A percentile compares a stretch with the other conserved stretches of the same genome.
These are phyloP conservation scores for Heteromurus nitidus DNA, from an alignment of 2,888 invertebrate genomes.

Conservation along the genomic window DNA sequence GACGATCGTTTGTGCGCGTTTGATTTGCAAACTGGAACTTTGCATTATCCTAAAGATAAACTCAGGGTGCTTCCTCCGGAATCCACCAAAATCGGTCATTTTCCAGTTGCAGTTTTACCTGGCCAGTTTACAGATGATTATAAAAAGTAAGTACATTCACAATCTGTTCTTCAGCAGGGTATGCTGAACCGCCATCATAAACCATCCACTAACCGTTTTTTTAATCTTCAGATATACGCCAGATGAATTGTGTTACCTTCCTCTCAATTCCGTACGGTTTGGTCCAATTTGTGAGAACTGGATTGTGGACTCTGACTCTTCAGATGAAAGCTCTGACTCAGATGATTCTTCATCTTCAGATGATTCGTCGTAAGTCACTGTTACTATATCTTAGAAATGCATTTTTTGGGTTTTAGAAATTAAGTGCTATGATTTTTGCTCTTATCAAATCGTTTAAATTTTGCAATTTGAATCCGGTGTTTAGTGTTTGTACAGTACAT, in stretches of 20 bases:
- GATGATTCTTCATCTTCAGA: conserved; percentile 76
- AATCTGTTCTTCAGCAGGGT: no score
- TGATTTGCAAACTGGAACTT: conserved; percentile 93
- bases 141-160: conserved; percentile 79
- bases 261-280: conserved; percentile 91
- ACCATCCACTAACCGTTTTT: background rate
- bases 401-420: no score
- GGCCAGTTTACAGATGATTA: conserved; percentile 97
- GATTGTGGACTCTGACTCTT: conserved; percentile 77
- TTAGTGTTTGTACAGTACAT: no score
- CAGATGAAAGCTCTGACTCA: conserved; percentile 78
- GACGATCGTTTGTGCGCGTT: conserved; percentile 88
- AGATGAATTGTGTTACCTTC: conserved; percentile 92
- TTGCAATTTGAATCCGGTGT: no score
- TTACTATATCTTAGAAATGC: no score
- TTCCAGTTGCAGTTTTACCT: conserved; percentile 94
- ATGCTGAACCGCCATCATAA: conserved; percentile 33
- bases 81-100: conserved; percentile 81
- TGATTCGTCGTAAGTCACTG: conserved; percentile 66
- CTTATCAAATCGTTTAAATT: no score
- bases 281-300: conserved; percentile 78
- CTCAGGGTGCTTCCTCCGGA: conserved; percentile 76
- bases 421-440: no score
- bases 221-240: conserved; percentile 81
- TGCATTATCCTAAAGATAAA: conserved; percentile 82